Evolutionary conservation across 2,888 invertebrate species (phyloP), one percentile per base, ranked within the genome.

Genomic region (Diaphora mendica): DNA sequence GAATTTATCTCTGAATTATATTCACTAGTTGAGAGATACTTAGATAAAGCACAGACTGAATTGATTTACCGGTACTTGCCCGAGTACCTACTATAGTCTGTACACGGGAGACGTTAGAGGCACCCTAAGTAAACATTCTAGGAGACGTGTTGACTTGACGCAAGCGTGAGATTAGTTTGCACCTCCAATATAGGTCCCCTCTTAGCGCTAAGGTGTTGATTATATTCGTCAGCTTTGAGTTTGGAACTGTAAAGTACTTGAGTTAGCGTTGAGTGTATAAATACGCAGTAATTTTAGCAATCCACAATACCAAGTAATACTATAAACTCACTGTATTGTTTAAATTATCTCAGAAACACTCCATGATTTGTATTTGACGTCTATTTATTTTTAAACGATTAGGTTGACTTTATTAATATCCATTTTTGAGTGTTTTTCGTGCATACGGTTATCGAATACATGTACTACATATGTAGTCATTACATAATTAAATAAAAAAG

Each of bases 111-210:
- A 17, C 68, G 35, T 68, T 55, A 55, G 39, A 55, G 35, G 55
- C 55, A n/a, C 20, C 42, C 59, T 71, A 71, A 72, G 73, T 70
- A 80, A 84, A 77, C 77, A 79, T 76, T 68, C 70, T 72, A 65
- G 42, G 42, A 70, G 68, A 76, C 69, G 66, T 69, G 73, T 78
- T 55, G 77, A 79, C 71, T 79, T 51, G 59, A 74, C 75, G 64
- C 59, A 71, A 71, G 72, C 65, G 33, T 79, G 75, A 77, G 72
- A 78, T 82, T 83, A 76, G 67, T 80, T 83, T 76, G 42, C 81
- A 51, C 75, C 74, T 72, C 68, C 79, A 80, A 82, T 79, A 79
- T 78, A 73, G 59, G 55, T 70, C 67, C 39, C 17, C 30, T 17
- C 64, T 70, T 23, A 64, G 39, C 35, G 8, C 30, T 68, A 13